These are phyloP conservation scores for Myopa testacea DNA, from an alignment of 2,888 invertebrate species.

Conservation along the genomic window DNA sequence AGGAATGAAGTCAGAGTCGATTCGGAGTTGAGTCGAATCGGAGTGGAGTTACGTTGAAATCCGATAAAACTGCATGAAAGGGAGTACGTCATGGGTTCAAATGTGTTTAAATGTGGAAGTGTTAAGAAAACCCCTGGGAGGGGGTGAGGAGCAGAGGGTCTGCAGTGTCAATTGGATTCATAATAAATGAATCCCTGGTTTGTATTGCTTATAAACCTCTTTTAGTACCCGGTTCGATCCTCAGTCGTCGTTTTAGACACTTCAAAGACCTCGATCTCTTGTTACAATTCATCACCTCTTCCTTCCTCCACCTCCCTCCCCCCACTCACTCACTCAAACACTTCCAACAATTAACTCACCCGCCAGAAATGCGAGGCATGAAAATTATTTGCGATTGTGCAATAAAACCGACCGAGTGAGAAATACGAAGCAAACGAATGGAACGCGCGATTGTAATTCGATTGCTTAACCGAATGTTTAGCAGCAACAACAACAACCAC, in stretches of 20 bases:
- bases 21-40: background rate
- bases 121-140: background rate
- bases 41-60: background rate
- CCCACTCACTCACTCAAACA: no score
- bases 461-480: slow-evolving; percentile 14
- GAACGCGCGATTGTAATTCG: slow-evolving; percentile 6
- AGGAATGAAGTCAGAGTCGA: background rate
- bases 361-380: no score
- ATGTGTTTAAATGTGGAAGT: background rate
- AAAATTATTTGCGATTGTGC: background rate
- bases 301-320: no score
- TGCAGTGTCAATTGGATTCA: no score
- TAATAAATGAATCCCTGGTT: no score
- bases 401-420: slow-evolving; percentile 1
- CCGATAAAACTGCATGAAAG: slow-evolving; percentile 19
- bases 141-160: no score
- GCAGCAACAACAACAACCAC: slow-evolving; percentile 6
- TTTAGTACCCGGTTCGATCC: no score
- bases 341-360: no score
- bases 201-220: no score
- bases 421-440: background rate
- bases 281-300: no score
- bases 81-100: background rate
- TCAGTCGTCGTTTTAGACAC: no score
- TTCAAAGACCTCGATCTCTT: no score